phyloP scores from a whole-genome alignment of 2,113 vertebrate species.

The Tonatia bakeri region DNA sequence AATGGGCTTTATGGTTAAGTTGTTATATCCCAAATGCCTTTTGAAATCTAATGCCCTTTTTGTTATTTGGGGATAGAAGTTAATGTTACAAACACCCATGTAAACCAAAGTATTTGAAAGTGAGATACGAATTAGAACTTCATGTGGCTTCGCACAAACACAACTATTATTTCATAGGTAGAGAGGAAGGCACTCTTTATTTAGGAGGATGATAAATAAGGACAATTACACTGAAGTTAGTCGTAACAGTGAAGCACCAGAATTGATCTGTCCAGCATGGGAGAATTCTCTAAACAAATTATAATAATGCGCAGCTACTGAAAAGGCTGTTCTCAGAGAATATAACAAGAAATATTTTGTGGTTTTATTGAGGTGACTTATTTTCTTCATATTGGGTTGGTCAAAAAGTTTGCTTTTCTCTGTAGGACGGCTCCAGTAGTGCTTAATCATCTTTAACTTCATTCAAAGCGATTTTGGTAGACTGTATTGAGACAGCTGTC shows the following conservation, averaged over 20 bases:
- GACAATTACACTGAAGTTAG: not conserved
- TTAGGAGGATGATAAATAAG: not conserved
- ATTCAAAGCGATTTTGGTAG: too few relatives aligned
- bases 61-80: conserved; percentile 17
- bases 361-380: too few relatives aligned
- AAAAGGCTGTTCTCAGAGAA: not conserved
- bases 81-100: not conserved
- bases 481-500: too few relatives aligned
- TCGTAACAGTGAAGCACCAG: not conserved
- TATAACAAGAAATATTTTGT: too few relatives aligned
- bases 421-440: too few relatives aligned
- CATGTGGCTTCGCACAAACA: not conserved
- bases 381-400: too few relatives aligned
- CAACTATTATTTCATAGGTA: not conserved
- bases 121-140: not conserved
- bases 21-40: not conserved
- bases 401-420: too few relatives aligned
- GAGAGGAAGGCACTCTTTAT: not conserved
- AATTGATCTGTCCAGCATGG: not conserved
- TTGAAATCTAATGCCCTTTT: not conserved
- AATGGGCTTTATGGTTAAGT: not conserved
- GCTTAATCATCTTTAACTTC: too few relatives aligned
- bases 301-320: not conserved
- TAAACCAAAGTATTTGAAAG: not conserved
- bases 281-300: not conserved